These are phyloP conservation scores for Campopleginae sp. DNA, from an alignment of 2,888 invertebrate species.

Conservation along the genomic window DNA sequence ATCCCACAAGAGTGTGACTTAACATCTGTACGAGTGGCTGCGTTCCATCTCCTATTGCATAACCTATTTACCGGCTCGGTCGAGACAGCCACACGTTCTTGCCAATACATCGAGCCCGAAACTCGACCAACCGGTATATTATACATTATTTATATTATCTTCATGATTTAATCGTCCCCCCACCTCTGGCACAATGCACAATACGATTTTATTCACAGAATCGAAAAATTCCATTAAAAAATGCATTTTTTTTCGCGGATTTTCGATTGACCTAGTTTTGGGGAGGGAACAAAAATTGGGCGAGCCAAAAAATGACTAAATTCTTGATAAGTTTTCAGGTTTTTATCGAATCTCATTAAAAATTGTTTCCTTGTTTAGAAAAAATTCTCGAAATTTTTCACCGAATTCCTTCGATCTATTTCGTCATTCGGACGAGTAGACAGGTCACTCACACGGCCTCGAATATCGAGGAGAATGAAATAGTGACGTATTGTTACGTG, in stretches of 20 bases:
- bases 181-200: conserved; percentile 22
- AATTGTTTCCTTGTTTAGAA: no score
- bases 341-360: no score
- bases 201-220: background rate
- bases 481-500: background rate
- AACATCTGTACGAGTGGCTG: conserved; percentile 69
- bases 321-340: no score
- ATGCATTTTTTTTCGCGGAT: background rate
- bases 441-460: background rate
- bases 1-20: conserved; percentile 67
- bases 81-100: conserved; percentile 14
- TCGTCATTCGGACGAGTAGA: background rate
- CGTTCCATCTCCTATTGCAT: conserved; percentile 78
- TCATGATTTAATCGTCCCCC: conserved; percentile 25
- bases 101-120: conserved; percentile 21
- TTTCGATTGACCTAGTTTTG: no score
- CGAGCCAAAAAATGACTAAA: no score
- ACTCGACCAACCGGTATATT: conserved; percentile 52
- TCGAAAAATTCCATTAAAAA: background rate
- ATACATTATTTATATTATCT: conserved; percentile 47
- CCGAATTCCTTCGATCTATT: background rate
- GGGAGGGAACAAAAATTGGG: no score
- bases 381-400: background rate
- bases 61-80: conserved; percentile 75
- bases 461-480: no score